Conservation (phyloP, 2,888 invertebrate species). For the Acleris cristana region DNA sequence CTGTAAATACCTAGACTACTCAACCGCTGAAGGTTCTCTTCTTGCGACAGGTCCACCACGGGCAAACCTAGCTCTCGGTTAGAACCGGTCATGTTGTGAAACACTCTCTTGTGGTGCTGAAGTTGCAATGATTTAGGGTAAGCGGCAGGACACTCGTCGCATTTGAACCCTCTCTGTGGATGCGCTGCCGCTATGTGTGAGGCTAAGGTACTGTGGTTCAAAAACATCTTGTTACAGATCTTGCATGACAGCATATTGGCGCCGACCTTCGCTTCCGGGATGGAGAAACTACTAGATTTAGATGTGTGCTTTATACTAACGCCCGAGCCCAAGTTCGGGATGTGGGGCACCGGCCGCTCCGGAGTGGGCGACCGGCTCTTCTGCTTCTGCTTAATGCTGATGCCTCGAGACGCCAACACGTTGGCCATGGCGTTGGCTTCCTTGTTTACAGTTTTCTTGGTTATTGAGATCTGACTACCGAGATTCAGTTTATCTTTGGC, state of each 20-base stretch:
- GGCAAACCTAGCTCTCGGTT: slow-evolving; percentile 87
- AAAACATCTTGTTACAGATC: slow-evolving; percentile 78
- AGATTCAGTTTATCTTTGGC: slow-evolving; percentile 85
- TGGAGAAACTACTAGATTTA: slow-evolving; percentile 69
- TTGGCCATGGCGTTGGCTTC: slow-evolving; percentile 91
- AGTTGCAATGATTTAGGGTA: slow-evolving; percentile 88
- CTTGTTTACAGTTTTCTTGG: slow-evolving; percentile 85
- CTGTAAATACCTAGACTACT: slow-evolving; percentile 88
- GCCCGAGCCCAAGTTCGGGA: slow-evolving; percentile 77
- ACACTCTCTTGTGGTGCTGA: slow-evolving; percentile 82
- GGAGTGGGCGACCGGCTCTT: slow-evolving; percentile 77
- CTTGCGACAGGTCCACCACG: slow-evolving; percentile 88
- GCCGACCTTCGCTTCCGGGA: slow-evolving; percentile 74
- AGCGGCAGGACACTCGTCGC: slow-evolving; percentile 88
- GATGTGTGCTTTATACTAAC: slow-evolving; percentile 82
- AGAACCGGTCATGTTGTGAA: slow-evolving; percentile 74
- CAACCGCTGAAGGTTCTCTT: slow-evolving; percentile 86
- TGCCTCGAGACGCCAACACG: slow-evolving; percentile 89
- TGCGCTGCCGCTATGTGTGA: slow-evolving; percentile 73
- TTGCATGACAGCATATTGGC: slow-evolving; percentile 70
- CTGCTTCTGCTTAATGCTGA: slow-evolving; percentile 89
- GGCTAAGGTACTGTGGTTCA: slow-evolving; percentile 66
- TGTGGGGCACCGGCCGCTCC: slow-evolving; percentile 72
- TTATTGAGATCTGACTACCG: slow-evolving; percentile 89
- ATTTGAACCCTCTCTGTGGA: slow-evolving; percentile 80